phyloP scores from a whole-genome alignment of 2,797 vertebrate genomes.

The Enteromius radiatus region DNA sequence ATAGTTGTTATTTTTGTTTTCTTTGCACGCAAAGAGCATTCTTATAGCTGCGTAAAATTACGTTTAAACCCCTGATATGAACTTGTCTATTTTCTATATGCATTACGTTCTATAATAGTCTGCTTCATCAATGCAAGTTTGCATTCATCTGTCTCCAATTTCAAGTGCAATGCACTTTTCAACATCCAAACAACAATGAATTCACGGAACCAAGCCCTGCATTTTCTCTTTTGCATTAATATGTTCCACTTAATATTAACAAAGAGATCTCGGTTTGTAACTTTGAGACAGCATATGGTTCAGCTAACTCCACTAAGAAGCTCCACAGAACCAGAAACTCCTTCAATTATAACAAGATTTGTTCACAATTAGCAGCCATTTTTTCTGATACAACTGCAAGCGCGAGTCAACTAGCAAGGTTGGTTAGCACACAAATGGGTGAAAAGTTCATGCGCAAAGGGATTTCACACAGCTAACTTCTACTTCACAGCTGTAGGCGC shows the following conservation, averaged over 20 bases:
- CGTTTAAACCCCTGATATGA: no score
- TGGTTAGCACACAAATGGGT: conserved; percentile 8
- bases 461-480: conserved; percentile 70
- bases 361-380: conserved; percentile 9
- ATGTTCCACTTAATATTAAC: neutral
- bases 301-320: neutral
- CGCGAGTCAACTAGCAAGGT: conserved; percentile 6
- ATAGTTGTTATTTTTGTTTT: no score
- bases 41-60: no score
- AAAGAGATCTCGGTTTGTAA: neutral
- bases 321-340: neutral
- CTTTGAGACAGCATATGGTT: neutral
- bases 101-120: neutral
- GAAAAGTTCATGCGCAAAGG: conserved; percentile 51
- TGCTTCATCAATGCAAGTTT: neutral
- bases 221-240: neutral
- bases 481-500: conserved; percentile 67
- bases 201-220: neutral
- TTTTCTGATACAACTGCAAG: neutral
- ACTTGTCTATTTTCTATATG: neutral
- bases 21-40: no score
- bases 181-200: neutral
- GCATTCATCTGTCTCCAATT: neutral
- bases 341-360: neutral
- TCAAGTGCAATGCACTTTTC: neutral